Evolutionary conservation across 2,888 invertebrate species (phyloP), one percentile per base, ranked within the genome.

Genomic region (Agonopterix subpropinquella): DNA sequence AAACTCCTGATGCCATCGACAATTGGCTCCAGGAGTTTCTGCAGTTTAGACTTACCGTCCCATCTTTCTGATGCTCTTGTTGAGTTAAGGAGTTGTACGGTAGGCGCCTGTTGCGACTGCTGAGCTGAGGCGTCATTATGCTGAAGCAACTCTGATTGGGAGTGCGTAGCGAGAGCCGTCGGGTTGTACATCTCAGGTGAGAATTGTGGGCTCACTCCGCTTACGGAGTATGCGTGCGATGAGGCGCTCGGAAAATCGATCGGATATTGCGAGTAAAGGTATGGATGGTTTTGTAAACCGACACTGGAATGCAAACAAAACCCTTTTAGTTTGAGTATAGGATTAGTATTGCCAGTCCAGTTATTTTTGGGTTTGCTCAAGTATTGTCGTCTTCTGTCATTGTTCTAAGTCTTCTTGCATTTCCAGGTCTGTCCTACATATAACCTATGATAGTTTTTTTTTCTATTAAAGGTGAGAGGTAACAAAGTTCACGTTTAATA

Each of bases 221-320:
- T 80, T 57, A 83, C 84, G 73, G 89, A 83, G 83, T 89, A 89
- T 68, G 86, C 87, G 76, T 89, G 87, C 72, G 88, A 87, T 58
- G 89, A 81, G 70, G 82, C 84, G 77, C 85, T 81, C 73, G 89
- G 83, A 69, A 89, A 89, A 78, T 89, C 89, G 75, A 88, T 80
- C 65, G 89, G 88, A 70, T 89, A 89, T 82, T 88, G 87, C 64
- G 88, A 83, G 72, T 88, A 89, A 67, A 89, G 78, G 69, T 88
- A 87, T 56, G 89, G 88, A 58, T 89, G 80, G 74, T 84, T 85
- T 73, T 79, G 85, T 69, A 87, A 81, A 80, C 87, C 86, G 72
- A 79, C 74, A 73, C 89, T 89, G 88, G 64, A 89, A 88, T 77
- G 71, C 67, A 85, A 85, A 84, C 61, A 76, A 73, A 61, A 61